phyloP scores from a whole-genome alignment of 2,888 invertebrate genomes.

The Heliconius hortense region DNA sequence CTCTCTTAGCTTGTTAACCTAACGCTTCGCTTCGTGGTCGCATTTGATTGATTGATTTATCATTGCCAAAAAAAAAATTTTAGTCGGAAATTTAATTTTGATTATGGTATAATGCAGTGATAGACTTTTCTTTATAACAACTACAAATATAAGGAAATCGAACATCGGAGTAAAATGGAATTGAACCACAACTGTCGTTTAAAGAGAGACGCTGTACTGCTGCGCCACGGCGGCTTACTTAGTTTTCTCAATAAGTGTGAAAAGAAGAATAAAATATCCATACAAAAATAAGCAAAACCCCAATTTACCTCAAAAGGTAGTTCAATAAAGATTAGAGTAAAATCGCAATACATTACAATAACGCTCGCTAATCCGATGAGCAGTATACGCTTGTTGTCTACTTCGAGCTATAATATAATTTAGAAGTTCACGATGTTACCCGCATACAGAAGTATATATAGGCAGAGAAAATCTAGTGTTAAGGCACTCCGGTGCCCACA shows the following conservation, averaged over 20 bases:
- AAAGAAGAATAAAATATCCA: neutral
- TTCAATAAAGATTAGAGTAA: constrained; percentile 33
- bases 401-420: neutral
- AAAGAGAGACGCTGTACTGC: too few species aligned
- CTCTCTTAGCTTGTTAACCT: neutral
- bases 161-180: neutral
- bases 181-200: neutral
- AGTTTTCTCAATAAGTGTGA: neutral
- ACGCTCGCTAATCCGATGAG: constrained; percentile 31
- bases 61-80: too few species aligned
- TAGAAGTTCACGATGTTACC: too few species aligned
- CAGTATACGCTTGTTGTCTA: constrained; percentile 8
- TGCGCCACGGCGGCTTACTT: too few species aligned
- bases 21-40: neutral
- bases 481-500: too few species aligned
- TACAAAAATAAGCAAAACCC: neutral
- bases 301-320: constrained; percentile 17
- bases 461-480: too few species aligned
- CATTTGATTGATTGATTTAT: too few species aligned
- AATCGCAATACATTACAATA: constrained; percentile 32
- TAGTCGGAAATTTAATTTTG: too few species aligned
- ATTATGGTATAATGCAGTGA: too few species aligned
- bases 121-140: too few species aligned
- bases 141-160: too few species aligned
- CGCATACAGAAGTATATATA: too few species aligned